Base-by-base conservation (phyloP, 2,888 invertebrate species). In the Cheiracanthium punctorium region DNA sequence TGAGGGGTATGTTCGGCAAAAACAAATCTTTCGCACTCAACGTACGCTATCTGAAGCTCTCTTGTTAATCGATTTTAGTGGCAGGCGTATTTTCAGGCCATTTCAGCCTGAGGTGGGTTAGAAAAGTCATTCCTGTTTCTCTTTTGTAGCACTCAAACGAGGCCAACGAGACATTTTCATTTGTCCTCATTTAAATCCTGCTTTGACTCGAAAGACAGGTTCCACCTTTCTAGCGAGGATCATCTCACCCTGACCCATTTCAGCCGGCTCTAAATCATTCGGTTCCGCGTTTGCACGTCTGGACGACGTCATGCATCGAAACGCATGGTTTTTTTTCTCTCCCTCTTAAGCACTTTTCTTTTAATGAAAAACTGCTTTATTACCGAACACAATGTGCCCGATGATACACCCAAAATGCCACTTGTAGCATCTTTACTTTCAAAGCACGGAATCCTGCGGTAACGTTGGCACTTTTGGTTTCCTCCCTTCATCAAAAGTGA, bases 201-300 rank as follows among this genome's bases (percentile, higher is more conserved):
- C 82, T 77, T 71, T 58, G 77, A 84, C 82, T 79, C 69, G 84
- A 79, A 74, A 85, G 84, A 85, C 84, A 74, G 84, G 84, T 85
- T 85, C 73, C 79, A 85, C 84, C 79, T 85, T 73, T 84, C 64
- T 64, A n/a, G 33, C 43, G 64, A 77, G 32, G 69, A 64, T 73
- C 84, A 24, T 79, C 84, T 85, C 84, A 85, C 84, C 84, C 84
- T 85, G 84, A 85, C 84, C 84, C 64, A 85, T 73, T 79, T 85
- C 41, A 30, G 48, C 52, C 52, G 37, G 41, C 48, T 77, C 76
- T 76, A 20, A 52, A 70, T 70, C 43, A 37, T 24, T 48, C 20
- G 29, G 73, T 73, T 79, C 74, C 79, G 69, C 73, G 72, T 70
- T 43, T 52, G 64, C 64, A 71, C 71, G 67, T 69, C 73, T 81